These are phyloP conservation scores for Grammomys dolichurus DNA, from an alignment of 2,113 vertebrate species.

Conservation along the genomic window DNA sequence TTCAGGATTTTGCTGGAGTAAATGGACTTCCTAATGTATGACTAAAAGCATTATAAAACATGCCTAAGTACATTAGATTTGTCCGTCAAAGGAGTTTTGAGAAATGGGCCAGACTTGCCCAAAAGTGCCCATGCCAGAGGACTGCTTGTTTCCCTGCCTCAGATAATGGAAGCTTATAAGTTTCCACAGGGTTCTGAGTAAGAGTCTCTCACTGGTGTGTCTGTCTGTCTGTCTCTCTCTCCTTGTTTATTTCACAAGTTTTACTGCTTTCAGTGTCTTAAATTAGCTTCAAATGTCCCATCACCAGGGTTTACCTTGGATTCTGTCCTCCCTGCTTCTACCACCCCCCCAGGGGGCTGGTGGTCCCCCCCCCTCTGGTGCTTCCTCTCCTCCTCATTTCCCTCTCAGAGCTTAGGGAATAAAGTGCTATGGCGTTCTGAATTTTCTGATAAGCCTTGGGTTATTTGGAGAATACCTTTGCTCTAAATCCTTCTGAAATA, in stretches of 20 bases:
- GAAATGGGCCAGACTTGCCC: neutral
- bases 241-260: slow-evolving; percentile 37
- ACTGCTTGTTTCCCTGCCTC: neutral
- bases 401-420: slow-evolving; percentile 41
- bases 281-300: neutral
- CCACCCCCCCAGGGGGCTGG: neutral
- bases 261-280: neutral
- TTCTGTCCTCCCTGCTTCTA: neutral
- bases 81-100: slow-evolving; percentile 40
- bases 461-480: slow-evolving; percentile 54
- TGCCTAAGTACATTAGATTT: slow-evolving; percentile 6
- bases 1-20: slow-evolving; percentile 52
- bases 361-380: neutral
- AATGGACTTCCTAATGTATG: slow-evolving; percentile 24
- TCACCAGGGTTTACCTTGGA: neutral
- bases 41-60: slow-evolving; percentile 10
- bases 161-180: neutral
- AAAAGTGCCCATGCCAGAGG: neutral
- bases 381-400: neutral
- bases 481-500: slow-evolving; percentile 56
- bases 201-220: neutral
- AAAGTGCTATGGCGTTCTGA: neutral
- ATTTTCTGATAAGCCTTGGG: slow-evolving; percentile 57
- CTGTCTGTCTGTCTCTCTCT: neutral
- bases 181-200: slow-evolving; percentile 5